phyloP scores from a whole-genome alignment of 2,888 invertebrate genomes.

The Drosophila ustulata region DNA sequence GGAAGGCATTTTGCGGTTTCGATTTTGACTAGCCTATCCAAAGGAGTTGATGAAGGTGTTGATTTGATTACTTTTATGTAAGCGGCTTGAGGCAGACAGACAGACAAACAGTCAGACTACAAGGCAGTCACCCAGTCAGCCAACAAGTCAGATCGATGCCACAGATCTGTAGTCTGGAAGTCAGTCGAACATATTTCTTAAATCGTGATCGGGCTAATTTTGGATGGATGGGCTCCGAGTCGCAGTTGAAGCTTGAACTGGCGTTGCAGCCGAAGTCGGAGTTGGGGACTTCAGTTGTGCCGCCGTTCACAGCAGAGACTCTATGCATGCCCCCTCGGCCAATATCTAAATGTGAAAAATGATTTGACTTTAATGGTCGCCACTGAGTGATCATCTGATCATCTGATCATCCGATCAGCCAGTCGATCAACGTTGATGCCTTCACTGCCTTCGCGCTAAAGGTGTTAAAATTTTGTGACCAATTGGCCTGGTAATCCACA shows the following conservation, averaged over 20 bases:
- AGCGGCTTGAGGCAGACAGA: constrained; percentile 49
- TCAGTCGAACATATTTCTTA: constrained; percentile 68
- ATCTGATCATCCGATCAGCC: constrained; percentile 46
- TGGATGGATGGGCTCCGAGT: constrained; percentile 60
- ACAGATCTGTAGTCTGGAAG: constrained; percentile 40
- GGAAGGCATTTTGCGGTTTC: constrained; percentile 64
- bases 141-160: constrained; percentile 23
- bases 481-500: constrained; percentile 61
- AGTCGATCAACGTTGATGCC: constrained; percentile 35
- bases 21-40: constrained; percentile 61
- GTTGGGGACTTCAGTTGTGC: constrained; percentile 71
- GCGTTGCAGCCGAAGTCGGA: constrained; percentile 3
- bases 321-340: constrained; percentile 51
- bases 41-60: constrained; percentile 83
- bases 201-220: constrained; percentile 79
- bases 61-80: constrained; percentile 84
- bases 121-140: constrained; percentile 18
- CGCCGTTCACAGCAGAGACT: constrained; percentile 48
- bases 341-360: constrained; percentile 83
- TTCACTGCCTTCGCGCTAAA: constrained; percentile 57
- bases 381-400: constrained; percentile 80
- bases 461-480: constrained; percentile 83
- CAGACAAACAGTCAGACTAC: constrained; percentile 5
- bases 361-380: constrained; percentile 84
- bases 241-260: constrained; percentile 37